Conservation (phyloP, 2,113 vertebrate species). For the Chamaetylas fuelleborni region DNA sequence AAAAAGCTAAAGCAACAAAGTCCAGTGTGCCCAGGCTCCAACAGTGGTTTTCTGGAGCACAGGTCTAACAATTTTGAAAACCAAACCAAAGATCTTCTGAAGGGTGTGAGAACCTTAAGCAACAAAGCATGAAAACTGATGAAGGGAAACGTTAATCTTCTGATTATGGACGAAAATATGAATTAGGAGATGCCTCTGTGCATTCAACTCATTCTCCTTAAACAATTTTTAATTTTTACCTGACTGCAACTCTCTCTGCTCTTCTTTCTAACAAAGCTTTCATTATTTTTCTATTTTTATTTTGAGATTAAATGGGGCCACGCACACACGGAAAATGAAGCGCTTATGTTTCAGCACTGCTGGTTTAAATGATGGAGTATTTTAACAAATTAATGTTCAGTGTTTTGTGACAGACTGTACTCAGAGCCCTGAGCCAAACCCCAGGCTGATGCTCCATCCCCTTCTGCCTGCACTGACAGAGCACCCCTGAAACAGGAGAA, state of each 20-base stretch:
- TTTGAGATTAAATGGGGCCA: not conserved
- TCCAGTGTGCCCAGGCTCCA: not conserved
- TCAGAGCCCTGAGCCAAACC: not conserved
- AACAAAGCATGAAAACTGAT: not conserved
- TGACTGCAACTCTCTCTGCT: not conserved
- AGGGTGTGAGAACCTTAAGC: not conserved
- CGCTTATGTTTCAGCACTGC: not conserved
- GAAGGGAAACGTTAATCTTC: not conserved
- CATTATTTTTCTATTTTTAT: not conserved
- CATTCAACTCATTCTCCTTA: not conserved
- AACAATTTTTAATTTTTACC: not conserved
- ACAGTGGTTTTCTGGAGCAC: not conserved
- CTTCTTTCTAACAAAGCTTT: not conserved
- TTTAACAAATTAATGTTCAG: not conserved
- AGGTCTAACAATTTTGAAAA: not conserved
- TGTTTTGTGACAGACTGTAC: accelerated
- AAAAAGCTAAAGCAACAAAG: not conserved
- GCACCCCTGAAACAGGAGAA: not conserved
- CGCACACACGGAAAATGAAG: accelerated
- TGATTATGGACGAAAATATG: not conserved
- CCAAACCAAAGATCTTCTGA: not conserved
- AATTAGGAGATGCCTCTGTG: not conserved
- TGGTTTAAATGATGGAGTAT: not conserved
- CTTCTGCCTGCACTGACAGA: not conserved
- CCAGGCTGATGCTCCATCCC: not conserved